phyloP scores from a whole-genome alignment of 2,113 vertebrate species.

The Gadus macrocephalus region DNA sequence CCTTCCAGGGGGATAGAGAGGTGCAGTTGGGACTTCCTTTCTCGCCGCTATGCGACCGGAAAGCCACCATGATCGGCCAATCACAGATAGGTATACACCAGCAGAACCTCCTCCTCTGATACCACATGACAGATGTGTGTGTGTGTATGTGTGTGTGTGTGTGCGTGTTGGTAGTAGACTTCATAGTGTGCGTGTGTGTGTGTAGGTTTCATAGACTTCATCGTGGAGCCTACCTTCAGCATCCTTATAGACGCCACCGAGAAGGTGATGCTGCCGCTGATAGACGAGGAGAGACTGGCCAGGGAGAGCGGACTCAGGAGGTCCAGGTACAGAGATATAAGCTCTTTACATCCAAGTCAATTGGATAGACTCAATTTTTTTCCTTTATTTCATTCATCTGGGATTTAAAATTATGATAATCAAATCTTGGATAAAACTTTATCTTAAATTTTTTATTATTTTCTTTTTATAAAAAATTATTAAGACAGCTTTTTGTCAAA shows the following conservation, averaged over 20 bases:
- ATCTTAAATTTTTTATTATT: no score
- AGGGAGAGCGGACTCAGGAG: constrained; percentile 74
- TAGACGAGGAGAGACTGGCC: constrained; percentile 89
- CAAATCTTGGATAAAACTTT: no score
- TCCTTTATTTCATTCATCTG: no score
- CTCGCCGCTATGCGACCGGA: constrained; percentile 94
- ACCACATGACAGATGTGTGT: not conserved
- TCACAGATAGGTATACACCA: constrained; percentile 93
- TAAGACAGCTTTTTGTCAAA: no score
- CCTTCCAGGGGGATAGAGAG: constrained; percentile 91
- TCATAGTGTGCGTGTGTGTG: not conserved
- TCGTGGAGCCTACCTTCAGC: constrained; percentile 95
- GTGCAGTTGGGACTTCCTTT: constrained; percentile 89
- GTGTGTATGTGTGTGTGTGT: not conserved
- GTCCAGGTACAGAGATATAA: constrained; percentile 73
- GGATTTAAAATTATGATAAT: no score
- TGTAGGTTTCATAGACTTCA: constrained; percentile 95
- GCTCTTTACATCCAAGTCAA: not conserved
- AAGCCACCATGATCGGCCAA: constrained; percentile 94
- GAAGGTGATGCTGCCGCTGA: constrained; percentile 95
- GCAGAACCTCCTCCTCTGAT: constrained; percentile 71
- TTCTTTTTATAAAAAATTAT: no score
- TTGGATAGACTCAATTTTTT: not conserved
- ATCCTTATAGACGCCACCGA: constrained; percentile 93
- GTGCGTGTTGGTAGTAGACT: not conserved